Percentiles rank a stretch among this genome's conserved stretches.
Evolutionary conservation across 2,113 vertebrate genomes (phyloP).

Genomic region (Corvus hawaiiensis): DNA sequence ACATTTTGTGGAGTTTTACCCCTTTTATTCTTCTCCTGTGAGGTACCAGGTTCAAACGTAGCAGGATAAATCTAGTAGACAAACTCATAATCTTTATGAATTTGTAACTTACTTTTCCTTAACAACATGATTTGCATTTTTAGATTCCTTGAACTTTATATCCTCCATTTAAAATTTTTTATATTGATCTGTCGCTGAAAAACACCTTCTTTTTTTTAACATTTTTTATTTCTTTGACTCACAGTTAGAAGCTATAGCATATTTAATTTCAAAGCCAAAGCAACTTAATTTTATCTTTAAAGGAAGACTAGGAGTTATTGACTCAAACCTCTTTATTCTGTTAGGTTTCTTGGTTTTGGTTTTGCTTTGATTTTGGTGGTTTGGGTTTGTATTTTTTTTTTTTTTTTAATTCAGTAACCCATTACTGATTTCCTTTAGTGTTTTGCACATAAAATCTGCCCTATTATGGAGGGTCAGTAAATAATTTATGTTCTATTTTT

Average conservation of each 20-base stretch:
- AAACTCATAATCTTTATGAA: neutral
- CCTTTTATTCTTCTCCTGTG: neutral
- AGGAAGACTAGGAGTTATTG: neutral
- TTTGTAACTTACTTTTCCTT: neutral
- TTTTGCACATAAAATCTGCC: neutral
- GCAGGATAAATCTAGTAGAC: neutral
- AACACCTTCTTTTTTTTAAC: neutral
- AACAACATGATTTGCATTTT: neutral
- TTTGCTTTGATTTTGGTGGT: neutral
- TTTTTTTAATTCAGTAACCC: neutral
- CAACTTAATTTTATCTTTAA: neutral
- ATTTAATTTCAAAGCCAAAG: neutral
- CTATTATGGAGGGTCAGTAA: neutral
- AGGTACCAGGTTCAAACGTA: neutral
- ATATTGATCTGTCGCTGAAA: neutral
- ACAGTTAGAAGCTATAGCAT: neutral
- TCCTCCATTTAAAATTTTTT: neutral
- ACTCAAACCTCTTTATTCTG: neutral
- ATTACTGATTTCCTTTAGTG: neutral
- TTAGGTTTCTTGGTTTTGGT: neutral
- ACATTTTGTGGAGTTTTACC: neutral
- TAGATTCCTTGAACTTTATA: neutral
- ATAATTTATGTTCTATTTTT: neutral
- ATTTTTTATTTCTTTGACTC: neutral
- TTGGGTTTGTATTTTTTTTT: neutral